Evolutionary conservation across 53 echinoderm and acorn worm genomes (phyloP).

Genomic region (Crossaster papposus): DNA sequence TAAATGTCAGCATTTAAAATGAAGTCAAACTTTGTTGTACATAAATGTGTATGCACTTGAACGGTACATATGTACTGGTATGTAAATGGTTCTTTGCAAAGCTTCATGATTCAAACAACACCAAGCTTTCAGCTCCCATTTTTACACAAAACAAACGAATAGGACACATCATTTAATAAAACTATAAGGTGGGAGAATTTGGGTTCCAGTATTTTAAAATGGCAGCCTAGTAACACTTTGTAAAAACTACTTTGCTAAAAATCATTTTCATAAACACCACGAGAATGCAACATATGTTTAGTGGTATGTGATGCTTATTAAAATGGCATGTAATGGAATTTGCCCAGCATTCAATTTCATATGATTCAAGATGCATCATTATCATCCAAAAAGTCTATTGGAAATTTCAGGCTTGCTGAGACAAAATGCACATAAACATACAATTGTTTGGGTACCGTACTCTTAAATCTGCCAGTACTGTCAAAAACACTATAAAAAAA

Average conservation of each 20-base stretch:
- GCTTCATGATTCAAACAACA: too few species aligned
- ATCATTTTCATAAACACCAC: not conserved
- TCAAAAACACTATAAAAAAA: not conserved
- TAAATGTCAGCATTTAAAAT: too few species aligned
- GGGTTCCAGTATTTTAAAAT: too few species aligned
- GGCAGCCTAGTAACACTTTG: too few species aligned
- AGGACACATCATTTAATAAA: too few species aligned
- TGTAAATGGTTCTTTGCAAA: too few species aligned
- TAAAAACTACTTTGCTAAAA: not conserved
- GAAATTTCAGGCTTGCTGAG: not conserved
- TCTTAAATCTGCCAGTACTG: slow-evolving; percentile 13
- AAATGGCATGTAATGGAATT: not conserved
- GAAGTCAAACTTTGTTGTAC: too few species aligned
- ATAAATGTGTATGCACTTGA: too few species aligned
- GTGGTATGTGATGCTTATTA: not conserved
- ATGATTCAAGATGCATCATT: not conserved
- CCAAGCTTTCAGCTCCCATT: too few species aligned
- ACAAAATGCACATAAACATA: not conserved
- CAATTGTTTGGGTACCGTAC: not conserved
- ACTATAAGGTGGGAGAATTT: too few species aligned
- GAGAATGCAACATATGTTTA: not conserved
- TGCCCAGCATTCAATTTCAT: not conserved
- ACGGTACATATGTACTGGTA: too few species aligned
- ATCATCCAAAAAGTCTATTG: not conserved
- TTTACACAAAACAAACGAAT: too few species aligned